Percentiles rank a stretch among this genome's conserved stretches.
Conservation (phyloP, 2,113 vertebrate species). For the Oryzias curvinotus region DNA sequence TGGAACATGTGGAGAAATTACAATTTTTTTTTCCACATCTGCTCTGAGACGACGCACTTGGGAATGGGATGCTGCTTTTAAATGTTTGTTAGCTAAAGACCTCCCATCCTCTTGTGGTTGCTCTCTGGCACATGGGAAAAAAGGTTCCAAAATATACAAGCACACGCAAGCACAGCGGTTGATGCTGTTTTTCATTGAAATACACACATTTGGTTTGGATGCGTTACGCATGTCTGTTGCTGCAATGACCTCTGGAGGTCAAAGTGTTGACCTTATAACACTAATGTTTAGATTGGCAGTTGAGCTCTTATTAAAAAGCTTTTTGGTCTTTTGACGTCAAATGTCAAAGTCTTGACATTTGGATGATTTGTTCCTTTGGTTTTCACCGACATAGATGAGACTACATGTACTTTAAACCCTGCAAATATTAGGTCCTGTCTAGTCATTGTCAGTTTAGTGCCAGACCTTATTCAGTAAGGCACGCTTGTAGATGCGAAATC, state of each 20-base stretch:
- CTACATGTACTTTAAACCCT: constrained; percentile 19
- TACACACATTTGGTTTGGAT: neutral
- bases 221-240: constrained; percentile 23
- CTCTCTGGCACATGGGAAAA: constrained; percentile 46
- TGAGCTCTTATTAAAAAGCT: constrained; percentile 46
- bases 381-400: constrained; percentile 8
- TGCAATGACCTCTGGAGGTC: constrained; percentile 34
- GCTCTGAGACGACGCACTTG: constrained; percentile 44
- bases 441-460: constrained; percentile 13
- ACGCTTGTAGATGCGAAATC: constrained; percentile 25
- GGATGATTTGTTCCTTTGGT: constrained; percentile 11
- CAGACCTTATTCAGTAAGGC: constrained; percentile 41
- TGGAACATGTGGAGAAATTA: constrained; percentile 60
- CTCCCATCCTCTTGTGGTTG: constrained; percentile 63
- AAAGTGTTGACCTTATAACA: constrained; percentile 47
- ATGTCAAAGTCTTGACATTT: constrained; percentile 6
- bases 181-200: constrained; percentile 14
- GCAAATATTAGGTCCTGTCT: constrained; percentile 30
- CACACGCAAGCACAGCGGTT: constrained; percentile 41
- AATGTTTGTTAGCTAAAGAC: constrained; percentile 65
- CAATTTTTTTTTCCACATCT: constrained; percentile 71
- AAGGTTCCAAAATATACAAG: constrained; percentile 60
- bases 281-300: constrained; percentile 65
- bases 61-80: constrained; percentile 53
- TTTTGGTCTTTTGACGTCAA: constrained; percentile 18